A percentile compares a stretch with the other conserved stretches of the same genome.
These are phyloP conservation scores for Danio tinwini DNA, from an alignment of 2,797 vertebrate genomes.

Conservation along the genomic window DNA sequence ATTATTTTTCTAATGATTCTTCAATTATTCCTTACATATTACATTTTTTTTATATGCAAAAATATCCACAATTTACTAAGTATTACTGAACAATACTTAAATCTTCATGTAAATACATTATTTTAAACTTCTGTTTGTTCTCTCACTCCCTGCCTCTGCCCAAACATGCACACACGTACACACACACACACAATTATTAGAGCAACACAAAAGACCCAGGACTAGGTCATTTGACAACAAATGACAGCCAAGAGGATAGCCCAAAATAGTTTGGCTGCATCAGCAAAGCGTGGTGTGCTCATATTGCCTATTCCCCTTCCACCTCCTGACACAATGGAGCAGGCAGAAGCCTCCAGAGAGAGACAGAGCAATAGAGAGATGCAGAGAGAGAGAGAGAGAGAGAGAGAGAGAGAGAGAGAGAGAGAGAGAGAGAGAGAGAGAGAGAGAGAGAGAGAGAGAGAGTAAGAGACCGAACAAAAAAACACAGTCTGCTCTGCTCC, in stretches of 20 bases:
- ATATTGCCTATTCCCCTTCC: conserved; percentile 50
- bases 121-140: conserved; percentile 3
- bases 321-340: conserved; percentile 55
- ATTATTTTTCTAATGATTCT: too few relatives aligned
- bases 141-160: not conserved
- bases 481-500: conserved; percentile 45
- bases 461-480: conserved; percentile 44
- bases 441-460: conserved; percentile 39
- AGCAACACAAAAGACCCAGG: conserved; percentile 52
- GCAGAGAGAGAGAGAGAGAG: conserved; percentile 26
- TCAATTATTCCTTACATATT: too few relatives aligned
- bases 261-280: conserved; percentile 62
- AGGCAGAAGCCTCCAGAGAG: conserved; percentile 41
- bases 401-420: conserved; percentile 39
- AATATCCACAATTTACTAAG: conserved; percentile 21
- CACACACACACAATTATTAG: conserved; percentile 45
- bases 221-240: conserved; percentile 56
- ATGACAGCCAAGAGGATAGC: conserved; percentile 52
- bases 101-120: not conserved
- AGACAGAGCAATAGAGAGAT: conserved; percentile 47
- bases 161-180: not conserved
- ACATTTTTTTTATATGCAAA: too few relatives aligned
- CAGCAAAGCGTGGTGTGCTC: conserved; percentile 54
- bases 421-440: conserved; percentile 45
- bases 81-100: not conserved